Conservation (phyloP, 2,888 invertebrate species). For the Lithodes maja region DNA sequence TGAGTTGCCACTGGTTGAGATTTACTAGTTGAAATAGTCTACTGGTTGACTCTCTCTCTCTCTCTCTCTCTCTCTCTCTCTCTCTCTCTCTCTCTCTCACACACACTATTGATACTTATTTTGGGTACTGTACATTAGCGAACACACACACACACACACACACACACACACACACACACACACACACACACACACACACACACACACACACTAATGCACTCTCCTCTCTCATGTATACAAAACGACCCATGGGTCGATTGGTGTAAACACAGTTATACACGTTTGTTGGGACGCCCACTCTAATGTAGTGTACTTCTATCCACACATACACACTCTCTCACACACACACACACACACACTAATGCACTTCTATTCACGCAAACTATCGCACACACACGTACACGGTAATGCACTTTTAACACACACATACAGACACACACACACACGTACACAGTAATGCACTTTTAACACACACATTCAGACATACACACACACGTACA, state of each 20-base stretch:
- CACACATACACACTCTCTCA: constrained; percentile 25
- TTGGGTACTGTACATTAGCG: no score
- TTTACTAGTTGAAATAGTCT: no score
- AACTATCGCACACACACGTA: neutral
- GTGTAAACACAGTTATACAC: neutral
- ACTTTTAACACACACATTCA: constrained; percentile 11
- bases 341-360: constrained; percentile 1
- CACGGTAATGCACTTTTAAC: neutral
- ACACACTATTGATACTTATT: no score
- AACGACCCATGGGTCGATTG: neutral
- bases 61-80: no score
- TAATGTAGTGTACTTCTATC: neutral
- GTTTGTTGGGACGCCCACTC: neutral
- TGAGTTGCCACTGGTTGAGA: no score
- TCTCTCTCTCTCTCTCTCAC: no score
- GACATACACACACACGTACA: constrained; percentile 25
- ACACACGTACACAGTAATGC: neutral
- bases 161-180: constrained; percentile 25
- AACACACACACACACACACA: constrained; percentile 29
- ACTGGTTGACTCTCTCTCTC: no score
- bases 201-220: neutral
- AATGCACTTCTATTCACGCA: neutral
- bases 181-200: neutral
- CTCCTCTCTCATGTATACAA: neutral
- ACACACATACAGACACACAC: neutral